Base-by-base conservation (phyloP, 2,888 invertebrate species). In the Sarcophaga subvicina region DNA sequence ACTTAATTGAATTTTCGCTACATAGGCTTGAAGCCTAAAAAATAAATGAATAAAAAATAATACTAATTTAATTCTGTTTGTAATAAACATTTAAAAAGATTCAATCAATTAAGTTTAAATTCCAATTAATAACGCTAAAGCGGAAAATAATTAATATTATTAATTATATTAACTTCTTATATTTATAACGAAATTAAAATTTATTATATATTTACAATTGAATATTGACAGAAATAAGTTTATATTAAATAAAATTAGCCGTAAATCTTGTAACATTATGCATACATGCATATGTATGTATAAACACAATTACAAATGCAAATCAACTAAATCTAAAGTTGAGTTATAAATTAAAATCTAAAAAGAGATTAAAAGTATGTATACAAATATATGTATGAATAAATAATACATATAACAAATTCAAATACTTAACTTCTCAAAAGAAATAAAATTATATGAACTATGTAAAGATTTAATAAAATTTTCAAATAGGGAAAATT, bases 191-290 rank as follows among this genome's bases (percentile, higher is more conserved):
- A 62, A 75, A 22, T 54, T 37, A 63, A 64, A 67, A 59, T 59
- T 60, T 60, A 77, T 59, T 87, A 88, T 86, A 89, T 90, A 83
- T 80, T 80, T 80, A 83, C 71, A 82, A 80, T 25, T 80, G 71
- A 83, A 78, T 73, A 83, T 83, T 90, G 90, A 88, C 88, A 90
- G 89, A 88, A 91, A 90, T 59, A 5, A 72, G 27, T 60, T 60
- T 62, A 62, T n/a, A 62, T 62, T 45, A 66, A 72, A 82, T 72
- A 72, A 22, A 64, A 70, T 67, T 67, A 82, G 66, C 60, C 22
- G 14, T 75, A 76, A 76, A 88, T 88, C 83, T 88, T 88, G 82
- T 87, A 70, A 45, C 60, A 66, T 63, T 69, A 72, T 76, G 71
- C 60, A 71, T 87, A 88, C 88, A 71, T 87, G 88, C 88, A 47